Percentiles rank a stretch among this genome's conserved stretches.
Conservation (phyloP, 2,113 vertebrate genomes). For the Corythoichthys haematopterus region DNA sequence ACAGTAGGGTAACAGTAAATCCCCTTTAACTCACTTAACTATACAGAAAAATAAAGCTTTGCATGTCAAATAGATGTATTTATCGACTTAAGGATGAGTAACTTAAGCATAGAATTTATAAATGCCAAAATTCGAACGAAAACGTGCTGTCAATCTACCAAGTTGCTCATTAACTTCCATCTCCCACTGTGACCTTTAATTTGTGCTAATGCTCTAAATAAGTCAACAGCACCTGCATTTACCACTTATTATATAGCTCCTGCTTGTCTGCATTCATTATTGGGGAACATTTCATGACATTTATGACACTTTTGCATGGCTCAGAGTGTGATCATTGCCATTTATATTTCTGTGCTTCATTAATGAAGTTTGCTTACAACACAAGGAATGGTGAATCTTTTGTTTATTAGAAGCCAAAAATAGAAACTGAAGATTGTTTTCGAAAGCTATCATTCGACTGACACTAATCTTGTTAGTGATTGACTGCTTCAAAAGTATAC, state of each 20-base stretch:
- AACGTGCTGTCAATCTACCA: constrained; percentile 2
- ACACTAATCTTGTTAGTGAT: constrained; percentile 2
- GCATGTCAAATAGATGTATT: too few species aligned
- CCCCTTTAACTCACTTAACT: too few species aligned
- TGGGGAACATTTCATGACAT: background rate
- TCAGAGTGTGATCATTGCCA: background rate
- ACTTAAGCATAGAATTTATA: too few species aligned
- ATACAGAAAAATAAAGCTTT: too few species aligned
- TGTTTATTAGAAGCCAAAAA: background rate
- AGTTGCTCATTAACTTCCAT: constrained; percentile 46
- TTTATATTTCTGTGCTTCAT: background rate
- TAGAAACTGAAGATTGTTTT: background rate
- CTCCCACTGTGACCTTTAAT: constrained; percentile 47
- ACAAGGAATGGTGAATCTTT: background rate
- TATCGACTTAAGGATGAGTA: too few species aligned
- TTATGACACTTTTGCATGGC: constrained; percentile 8
- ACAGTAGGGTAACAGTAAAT: too few species aligned
- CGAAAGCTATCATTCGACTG: constrained; percentile 3
- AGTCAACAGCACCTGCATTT: constrained; percentile 22
- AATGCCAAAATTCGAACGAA: too few species aligned
- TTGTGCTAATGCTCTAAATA: constrained; percentile 22
- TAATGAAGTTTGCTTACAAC: background rate
- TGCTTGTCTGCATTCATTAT: constrained; percentile 12
- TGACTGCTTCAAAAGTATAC: constrained; percentile 14
- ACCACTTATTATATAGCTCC: constrained; percentile 3